These are phyloP conservation scores for Planiliza haematocheilus DNA, from an alignment of 2,113 vertebrate species.

Conservation along the genomic window DNA sequence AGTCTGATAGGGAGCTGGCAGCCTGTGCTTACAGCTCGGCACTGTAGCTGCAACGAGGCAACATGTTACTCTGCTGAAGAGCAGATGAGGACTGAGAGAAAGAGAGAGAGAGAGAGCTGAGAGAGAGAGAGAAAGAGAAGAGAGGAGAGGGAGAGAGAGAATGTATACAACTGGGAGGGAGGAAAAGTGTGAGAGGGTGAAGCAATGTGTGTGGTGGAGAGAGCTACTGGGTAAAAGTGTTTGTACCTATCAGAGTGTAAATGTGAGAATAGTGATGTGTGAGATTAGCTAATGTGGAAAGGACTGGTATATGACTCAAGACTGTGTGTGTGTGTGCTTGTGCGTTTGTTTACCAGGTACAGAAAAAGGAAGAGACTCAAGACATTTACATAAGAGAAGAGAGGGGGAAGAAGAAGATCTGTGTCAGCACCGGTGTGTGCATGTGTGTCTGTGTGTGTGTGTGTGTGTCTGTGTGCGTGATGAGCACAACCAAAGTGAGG, in stretches of 20 bases:
- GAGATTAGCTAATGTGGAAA: conserved; percentile 51
- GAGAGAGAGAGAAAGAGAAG: background rate
- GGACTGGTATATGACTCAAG: conserved; percentile 40
- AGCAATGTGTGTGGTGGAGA: conserved; percentile 57
- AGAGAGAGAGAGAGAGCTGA: conserved; percentile 8
- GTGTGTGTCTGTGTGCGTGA: conserved; percentile 1
- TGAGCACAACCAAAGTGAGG: conserved; percentile 29
- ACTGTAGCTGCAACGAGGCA: conserved; percentile 51
- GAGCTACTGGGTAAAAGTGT: conserved; percentile 42
- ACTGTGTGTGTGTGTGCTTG: conserved; percentile 20
- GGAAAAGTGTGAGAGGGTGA: conserved; percentile 42
- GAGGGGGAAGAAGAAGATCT: conserved; percentile 23
- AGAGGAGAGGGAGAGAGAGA: conserved; percentile 43
- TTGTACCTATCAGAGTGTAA: conserved; percentile 33
- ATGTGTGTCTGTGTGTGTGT: conserved; percentile 15
- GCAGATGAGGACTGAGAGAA: conserved; percentile 70
- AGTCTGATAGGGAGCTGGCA: conserved; percentile 42
- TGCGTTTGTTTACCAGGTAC: conserved; percentile 23
- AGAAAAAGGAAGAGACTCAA: conserved; percentile 20
- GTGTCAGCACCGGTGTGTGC: conserved; percentile 11
- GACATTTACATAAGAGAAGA: conserved; percentile 38
- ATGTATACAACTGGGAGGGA: conserved; percentile 48
- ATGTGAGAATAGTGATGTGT: conserved; percentile 62
- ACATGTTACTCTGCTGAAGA: conserved; percentile 70
- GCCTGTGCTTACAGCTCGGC: conserved; percentile 37